phyloP scores from a whole-genome alignment of 53 echinoderm and acorn worm species.

The Crossaster papposus region DNA sequence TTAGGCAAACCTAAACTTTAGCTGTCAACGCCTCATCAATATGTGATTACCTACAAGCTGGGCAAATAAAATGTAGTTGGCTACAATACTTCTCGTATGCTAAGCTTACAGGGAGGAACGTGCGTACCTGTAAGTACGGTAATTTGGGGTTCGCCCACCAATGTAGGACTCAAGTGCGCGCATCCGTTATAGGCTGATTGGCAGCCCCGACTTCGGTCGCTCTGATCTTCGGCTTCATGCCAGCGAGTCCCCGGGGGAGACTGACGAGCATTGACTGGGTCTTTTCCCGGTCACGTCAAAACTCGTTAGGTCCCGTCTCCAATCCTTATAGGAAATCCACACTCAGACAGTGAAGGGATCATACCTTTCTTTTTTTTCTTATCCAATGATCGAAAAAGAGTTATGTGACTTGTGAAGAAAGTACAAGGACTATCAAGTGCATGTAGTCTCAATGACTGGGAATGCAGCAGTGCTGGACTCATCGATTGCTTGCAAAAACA shows the following conservation, averaged over 20 bases:
- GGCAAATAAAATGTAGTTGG: too few species aligned
- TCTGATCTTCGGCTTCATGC: background rate
- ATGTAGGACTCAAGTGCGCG: background rate
- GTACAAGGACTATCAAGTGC: background rate
- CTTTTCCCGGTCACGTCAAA: conserved; percentile 25
- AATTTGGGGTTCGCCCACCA: background rate
- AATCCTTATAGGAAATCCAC: conserved; percentile 13
- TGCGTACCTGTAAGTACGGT: background rate
- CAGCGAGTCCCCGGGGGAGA: background rate
- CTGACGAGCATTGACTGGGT: background rate
- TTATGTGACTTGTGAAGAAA: background rate
- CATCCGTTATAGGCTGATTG: background rate
- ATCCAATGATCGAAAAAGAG: background rate
- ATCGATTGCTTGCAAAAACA: too few species aligned
- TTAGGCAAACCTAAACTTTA: too few species aligned
- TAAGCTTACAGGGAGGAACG: too few species aligned
- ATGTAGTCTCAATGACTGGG: background rate
- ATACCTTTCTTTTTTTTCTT: conserved; percentile 4
- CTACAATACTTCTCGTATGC: too few species aligned
- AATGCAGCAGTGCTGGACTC: background rate
- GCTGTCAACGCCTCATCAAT: too few species aligned
- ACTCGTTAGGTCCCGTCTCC: conserved; percentile 13
- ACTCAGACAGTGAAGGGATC: conserved; percentile 12
- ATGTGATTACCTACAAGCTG: too few species aligned
- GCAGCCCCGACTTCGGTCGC: background rate